These are phyloP conservation scores for Suillia variegata DNA, from an alignment of 2,888 invertebrate species.

Conservation along the genomic window DNA sequence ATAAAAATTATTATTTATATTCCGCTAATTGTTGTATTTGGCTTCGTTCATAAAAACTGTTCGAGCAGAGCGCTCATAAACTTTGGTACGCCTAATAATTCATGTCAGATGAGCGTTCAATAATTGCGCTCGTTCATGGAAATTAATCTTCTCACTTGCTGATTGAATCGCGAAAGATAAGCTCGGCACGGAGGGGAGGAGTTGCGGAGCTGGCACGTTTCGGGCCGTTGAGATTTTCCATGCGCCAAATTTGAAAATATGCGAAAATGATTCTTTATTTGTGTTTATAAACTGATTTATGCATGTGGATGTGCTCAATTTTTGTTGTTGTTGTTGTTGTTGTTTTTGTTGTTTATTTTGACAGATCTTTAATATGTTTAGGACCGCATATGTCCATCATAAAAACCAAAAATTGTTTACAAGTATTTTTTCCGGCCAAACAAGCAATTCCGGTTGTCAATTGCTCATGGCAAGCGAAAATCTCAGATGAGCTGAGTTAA, in stretches of 20 bases:
- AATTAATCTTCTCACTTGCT: background rate
- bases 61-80: constrained; percentile 42
- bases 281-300: constrained; percentile 49
- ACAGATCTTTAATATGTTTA: constrained; percentile 29
- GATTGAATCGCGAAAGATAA: background rate
- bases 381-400: too few species aligned
- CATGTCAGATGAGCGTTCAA: constrained; percentile 28
- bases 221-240: constrained; percentile 1
- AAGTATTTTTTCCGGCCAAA: too few species aligned
- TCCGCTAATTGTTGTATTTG: constrained; percentile 40
- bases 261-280: constrained; percentile 43
- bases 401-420: too few species aligned
- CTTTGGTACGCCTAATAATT: constrained; percentile 32
- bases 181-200: background rate
- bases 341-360: constrained; percentile 47
- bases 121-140: constrained; percentile 3
- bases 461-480: too few species aligned
- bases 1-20: constrained; percentile 52
- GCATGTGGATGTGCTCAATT: constrained; percentile 35
- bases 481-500: too few species aligned
- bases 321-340: too few species aligned
- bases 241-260: constrained; percentile 22
- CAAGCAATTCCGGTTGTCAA: too few species aligned
- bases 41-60: constrained; percentile 42
- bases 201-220: background rate